Conservation (phyloP, 2,113 vertebrate species). For the Strigops habroptila region DNA sequence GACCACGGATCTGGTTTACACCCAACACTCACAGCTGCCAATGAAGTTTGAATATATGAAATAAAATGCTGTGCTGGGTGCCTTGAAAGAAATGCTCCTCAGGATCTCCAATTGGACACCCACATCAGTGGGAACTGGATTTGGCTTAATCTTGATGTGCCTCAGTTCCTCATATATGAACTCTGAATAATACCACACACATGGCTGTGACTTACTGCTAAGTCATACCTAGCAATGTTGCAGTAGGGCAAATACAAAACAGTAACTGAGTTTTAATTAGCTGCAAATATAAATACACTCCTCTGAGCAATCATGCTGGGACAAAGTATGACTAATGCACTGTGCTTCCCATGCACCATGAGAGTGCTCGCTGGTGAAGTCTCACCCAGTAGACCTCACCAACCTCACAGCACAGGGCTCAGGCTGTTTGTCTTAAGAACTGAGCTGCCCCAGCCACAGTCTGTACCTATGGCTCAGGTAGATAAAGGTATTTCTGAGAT, state of each 20-base stretch:
- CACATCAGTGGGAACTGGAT: not conserved
- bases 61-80: not conserved
- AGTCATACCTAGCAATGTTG: not conserved
- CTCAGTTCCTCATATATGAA: not conserved
- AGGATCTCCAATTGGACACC: not conserved
- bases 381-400: not conserved
- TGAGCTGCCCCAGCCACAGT: accelerated
- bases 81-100: not conserved
- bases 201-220: not conserved
- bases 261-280: not conserved
- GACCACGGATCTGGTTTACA: not conserved
- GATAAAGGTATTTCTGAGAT: not conserved
- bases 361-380: not conserved
- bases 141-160: not conserved
- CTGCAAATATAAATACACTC: not conserved
- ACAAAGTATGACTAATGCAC: not conserved
- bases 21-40: not conserved
- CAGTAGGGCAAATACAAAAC: not conserved
- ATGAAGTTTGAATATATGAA: not conserved
- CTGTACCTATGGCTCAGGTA: not conserved
- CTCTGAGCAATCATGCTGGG: not conserved
- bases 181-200: not conserved
- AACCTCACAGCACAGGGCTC: not conserved
- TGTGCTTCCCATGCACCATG: not conserved
- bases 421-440: not conserved